These are phyloP conservation scores for Phalacrocorax pelagicus DNA, from an alignment of 2,113 vertebrate genomes.

Conservation along the genomic window DNA sequence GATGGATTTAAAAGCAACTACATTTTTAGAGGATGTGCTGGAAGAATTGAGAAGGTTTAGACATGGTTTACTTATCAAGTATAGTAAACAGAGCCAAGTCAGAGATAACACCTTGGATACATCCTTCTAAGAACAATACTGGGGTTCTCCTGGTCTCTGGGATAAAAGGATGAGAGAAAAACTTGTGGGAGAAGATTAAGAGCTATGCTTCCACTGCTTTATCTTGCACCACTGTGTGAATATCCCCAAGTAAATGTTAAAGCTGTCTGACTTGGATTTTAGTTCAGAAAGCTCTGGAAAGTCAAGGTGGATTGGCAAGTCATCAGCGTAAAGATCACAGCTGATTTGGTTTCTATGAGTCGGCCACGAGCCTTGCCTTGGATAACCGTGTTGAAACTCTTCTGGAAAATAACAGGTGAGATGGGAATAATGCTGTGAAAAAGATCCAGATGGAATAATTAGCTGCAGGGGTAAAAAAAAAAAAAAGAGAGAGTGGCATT, in stretches of 20 bases:
- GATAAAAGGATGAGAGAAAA: not conserved
- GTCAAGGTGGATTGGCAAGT: not conserved
- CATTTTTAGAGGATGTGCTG: not conserved
- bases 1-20: not conserved
- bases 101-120: not conserved
- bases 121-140: not conserved
- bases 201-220: not conserved
- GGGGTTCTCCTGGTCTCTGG: not conserved
- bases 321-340: not conserved
- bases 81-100: not conserved
- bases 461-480: not conserved
- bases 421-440: not conserved
- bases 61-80: not conserved
- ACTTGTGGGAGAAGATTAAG: not conserved
- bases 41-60: not conserved
- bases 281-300: not conserved
- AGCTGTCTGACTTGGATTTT: not conserved
- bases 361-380: rapidly evolving
- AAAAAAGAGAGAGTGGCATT: not conserved
- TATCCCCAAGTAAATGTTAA: not conserved
- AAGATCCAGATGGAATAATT: not conserved
- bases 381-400: not conserved
- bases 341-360: not conserved
- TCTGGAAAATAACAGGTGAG: not conserved
- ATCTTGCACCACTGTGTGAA: not conserved